A percentile compares a stretch with the other conserved stretches of the same genome.
Evolutionary conservation across 2,888 invertebrate genomes (phyloP).

Genomic region (Eurois occulta): DNA sequence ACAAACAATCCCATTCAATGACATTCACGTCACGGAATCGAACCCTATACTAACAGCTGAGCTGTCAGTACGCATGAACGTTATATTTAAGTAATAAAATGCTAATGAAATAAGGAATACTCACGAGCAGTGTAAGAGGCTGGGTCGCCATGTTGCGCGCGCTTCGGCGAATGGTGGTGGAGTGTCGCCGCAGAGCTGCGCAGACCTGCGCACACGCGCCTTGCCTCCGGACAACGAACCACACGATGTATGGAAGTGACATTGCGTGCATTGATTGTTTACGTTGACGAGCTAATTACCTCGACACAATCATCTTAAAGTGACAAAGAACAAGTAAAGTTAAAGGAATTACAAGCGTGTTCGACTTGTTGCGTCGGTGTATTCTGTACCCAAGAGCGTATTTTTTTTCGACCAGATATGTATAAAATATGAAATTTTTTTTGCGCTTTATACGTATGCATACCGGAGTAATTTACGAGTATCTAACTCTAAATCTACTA

Average conservation of each 20-base stretch:
- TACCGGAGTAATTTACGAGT: neutral
- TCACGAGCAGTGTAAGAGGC: conserved; percentile 79
- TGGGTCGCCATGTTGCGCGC: conserved; percentile 84
- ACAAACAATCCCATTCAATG: conserved; percentile 39
- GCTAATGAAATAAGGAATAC: conserved; percentile 70
- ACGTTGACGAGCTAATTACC: conserved; percentile 52
- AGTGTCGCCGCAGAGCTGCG: conserved; percentile 79
- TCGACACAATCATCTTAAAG: conserved; percentile 35
- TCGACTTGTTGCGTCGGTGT: neutral
- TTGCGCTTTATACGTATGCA: neutral
- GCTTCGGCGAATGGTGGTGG: conserved; percentile 83
- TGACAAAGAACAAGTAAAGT: conserved; percentile 26
- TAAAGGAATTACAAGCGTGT: conserved; percentile 5
- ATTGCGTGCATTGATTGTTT: conserved; percentile 62
- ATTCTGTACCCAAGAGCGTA: neutral
- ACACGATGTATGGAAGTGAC: conserved; percentile 74
- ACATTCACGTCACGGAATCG: conserved; percentile 51
- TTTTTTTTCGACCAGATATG: neutral
- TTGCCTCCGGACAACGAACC: conserved; percentile 73
- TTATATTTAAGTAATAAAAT: conserved; percentile 61
- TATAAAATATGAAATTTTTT: neutral
- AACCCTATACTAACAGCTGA: conserved; percentile 32
- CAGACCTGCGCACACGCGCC: conserved; percentile 81
- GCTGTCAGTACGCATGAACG: conserved; percentile 15
- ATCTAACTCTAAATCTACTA: neutral